Percentiles rank a stretch among this genome's conserved stretches.
These are phyloP conservation scores for Cerastis rubricosa DNA, from an alignment of 2,888 invertebrate genomes.

Conservation along the genomic window DNA sequence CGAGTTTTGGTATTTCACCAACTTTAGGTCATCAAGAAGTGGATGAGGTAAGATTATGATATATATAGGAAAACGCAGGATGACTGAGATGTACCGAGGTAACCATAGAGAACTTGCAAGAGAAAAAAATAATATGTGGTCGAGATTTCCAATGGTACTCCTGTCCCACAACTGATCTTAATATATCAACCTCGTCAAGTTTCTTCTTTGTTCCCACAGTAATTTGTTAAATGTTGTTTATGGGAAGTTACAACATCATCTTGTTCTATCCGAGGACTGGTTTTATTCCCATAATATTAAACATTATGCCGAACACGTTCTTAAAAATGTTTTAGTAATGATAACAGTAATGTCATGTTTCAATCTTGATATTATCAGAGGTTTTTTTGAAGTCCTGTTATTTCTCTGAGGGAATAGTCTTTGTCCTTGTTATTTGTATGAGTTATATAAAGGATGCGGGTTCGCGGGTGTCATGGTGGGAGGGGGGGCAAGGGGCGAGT, in stretches of 20 bases:
- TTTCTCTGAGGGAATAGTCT: slow-evolving; percentile 29
- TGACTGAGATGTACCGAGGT: background rate
- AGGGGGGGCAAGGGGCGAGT: slow-evolving; percentile 75
- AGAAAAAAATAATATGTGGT: background rate
- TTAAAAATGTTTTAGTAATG: slow-evolving; percentile 8
- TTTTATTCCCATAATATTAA: slow-evolving; percentile 22
- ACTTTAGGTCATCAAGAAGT: background rate
- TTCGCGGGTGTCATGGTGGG: slow-evolving; percentile 72
- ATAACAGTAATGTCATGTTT: slow-evolving; percentile 16
- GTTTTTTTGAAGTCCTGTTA: slow-evolving; percentile 20
- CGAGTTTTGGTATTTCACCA: background rate
- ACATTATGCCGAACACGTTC: slow-evolving; percentile 37
- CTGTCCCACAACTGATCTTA: background rate
- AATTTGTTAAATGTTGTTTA: background rate
- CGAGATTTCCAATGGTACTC: background rate
- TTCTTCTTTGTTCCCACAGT: slow-evolving; percentile 16
- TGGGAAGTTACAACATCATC: slow-evolving; percentile 24
- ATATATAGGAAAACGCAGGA: background rate
- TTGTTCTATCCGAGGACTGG: background rate
- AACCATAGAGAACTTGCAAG: background rate
- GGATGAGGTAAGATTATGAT: background rate
- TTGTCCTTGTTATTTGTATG: slow-evolving; percentile 63
- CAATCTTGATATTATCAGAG: slow-evolving; percentile 22
- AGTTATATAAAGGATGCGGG: slow-evolving; percentile 75
- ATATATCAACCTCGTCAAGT: background rate